Base-by-base conservation (phyloP, 2,888 invertebrate genomes). In the Conus canariensis region DNA sequence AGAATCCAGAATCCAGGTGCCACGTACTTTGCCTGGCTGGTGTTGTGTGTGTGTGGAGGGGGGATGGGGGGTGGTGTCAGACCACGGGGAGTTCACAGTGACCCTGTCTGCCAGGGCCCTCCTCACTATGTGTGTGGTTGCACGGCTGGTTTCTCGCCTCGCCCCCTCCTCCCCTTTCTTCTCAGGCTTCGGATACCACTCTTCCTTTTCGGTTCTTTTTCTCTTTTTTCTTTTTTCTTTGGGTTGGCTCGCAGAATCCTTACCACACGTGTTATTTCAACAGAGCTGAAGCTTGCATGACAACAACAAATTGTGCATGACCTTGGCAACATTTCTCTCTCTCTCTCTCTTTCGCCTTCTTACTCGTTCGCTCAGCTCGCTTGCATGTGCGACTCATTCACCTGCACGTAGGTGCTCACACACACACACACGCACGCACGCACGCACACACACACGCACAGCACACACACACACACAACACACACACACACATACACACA, bases 291-390 rank as follows among this genome's bases (percentile, higher is more conserved):
- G 82, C 82, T 19, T 83, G 82, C 82, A 83, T 58, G 82, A 56
- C 82, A 56, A 58, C 56, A 56, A 56, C 56, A 56, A 83, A 83
- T 83, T 83, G 82, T 83, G 82, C 82, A 83, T 83, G 58, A 56
- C 82, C 82, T 83, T 83, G 82, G 82, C 82, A 83, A 83, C 82
- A 83, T 58, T 56, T 83, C 9, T 83, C 82, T 83, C 82, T 12
- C 12, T 22, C 30, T 80, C 22, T 80, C 10, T 80, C 22, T 6
- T 16, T 30, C 77, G 10, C 6, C 12, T 30, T 10, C 77, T 22
- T 30, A 14, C 30, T 22, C 77, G 10, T 30, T 22, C 77, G 10
- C 77, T n/a, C n/a, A 9, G 10, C 77, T n/a, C n/a, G n/a, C 74
- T n/a, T n/a, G n/a, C 74, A 74, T 7, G n/a, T n/a, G n/a, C n/a